A percentile compares a stretch with the other conserved stretches of the same genome.
Conservation (phyloP, 2,113 vertebrate genomes). For the Saimiri boliviensis region DNA sequence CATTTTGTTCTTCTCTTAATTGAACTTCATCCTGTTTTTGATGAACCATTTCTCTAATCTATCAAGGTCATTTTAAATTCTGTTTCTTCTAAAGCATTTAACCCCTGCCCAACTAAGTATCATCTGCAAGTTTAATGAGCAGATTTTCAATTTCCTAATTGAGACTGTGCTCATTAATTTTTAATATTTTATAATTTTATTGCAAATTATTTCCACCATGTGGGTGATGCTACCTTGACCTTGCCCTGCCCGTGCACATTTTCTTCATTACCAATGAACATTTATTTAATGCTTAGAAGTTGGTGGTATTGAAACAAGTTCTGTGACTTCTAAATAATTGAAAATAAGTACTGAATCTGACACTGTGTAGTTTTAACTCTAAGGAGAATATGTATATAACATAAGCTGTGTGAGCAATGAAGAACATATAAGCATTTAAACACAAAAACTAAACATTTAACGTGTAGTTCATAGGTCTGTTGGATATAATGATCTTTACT, state of each 20-base stretch:
- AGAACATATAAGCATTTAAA: neutral
- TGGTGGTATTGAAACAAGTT: constrained; percentile 19
- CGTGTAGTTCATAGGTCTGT: neutral
- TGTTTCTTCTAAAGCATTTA: constrained; percentile 62
- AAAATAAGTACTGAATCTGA: neutral
- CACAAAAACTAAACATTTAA: neutral
- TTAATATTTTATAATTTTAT: constrained; percentile 75
- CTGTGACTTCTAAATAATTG: constrained; percentile 28
- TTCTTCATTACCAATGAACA: constrained; percentile 50
- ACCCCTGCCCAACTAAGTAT: constrained; percentile 70
- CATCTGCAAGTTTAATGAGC: constrained; percentile 69
- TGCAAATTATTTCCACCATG: constrained; percentile 60
- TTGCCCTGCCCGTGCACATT: constrained; percentile 33
- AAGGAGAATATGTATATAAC: neutral
- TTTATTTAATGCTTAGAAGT: constrained; percentile 51
- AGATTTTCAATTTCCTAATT: constrained; percentile 74
- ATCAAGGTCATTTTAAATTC: constrained; percentile 70
- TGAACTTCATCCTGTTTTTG: constrained; percentile 61
- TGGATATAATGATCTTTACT: neutral
- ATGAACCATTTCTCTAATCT: constrained; percentile 57
- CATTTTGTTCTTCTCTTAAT: constrained; percentile 57
- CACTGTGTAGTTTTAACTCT: neutral
- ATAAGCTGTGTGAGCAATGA: neutral
- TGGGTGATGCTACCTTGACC: constrained; percentile 56
- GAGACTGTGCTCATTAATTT: constrained; percentile 68